Evolutionary conservation across 2,888 invertebrate species (phyloP).

Genomic region (Vanessa cardui): DNA sequence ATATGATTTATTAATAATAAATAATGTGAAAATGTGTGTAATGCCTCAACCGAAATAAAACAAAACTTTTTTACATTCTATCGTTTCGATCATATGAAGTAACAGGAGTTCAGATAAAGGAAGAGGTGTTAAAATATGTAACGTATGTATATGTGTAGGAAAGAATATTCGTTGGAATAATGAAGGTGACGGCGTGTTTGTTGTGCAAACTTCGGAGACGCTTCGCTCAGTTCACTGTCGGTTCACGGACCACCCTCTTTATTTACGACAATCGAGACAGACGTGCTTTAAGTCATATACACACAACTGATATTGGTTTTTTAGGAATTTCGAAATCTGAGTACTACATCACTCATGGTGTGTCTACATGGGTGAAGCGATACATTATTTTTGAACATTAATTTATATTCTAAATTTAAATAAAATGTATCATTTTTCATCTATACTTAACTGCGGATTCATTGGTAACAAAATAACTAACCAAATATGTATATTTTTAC

Average conservation of each 20-base stretch:
- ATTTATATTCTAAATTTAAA: too few relatives aligned
- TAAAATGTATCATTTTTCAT: too few relatives aligned
- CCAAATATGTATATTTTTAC: too few relatives aligned
- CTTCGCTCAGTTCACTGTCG: conserved; percentile 39
- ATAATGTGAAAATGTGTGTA: too few relatives aligned
- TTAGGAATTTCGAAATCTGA: not conserved
- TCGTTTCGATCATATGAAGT: conserved; percentile 16
- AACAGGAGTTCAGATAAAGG: conserved; percentile 16
- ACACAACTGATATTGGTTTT: not conserved
- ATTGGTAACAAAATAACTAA: too few relatives aligned
- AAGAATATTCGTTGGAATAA: conserved; percentile 23
- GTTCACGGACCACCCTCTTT: conserved; percentile 42
- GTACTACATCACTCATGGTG: not conserved
- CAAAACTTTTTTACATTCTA: too few relatives aligned
- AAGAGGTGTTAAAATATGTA: conserved; percentile 4
- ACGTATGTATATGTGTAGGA: conserved; percentile 13
- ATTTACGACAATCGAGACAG: conserved; percentile 36
- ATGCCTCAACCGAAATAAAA: too few relatives aligned
- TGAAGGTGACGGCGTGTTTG: conserved; percentile 39
- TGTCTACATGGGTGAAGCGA: too few relatives aligned
- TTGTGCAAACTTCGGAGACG: conserved; percentile 41
- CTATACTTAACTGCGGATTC: too few relatives aligned
- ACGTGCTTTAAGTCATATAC: conserved; percentile 12
- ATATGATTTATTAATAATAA: too few relatives aligned
- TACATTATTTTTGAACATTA: too few relatives aligned